Evolutionary conservation across 2,113 vertebrate species (phyloP).

Genomic region (Tringa solitaria): DNA sequence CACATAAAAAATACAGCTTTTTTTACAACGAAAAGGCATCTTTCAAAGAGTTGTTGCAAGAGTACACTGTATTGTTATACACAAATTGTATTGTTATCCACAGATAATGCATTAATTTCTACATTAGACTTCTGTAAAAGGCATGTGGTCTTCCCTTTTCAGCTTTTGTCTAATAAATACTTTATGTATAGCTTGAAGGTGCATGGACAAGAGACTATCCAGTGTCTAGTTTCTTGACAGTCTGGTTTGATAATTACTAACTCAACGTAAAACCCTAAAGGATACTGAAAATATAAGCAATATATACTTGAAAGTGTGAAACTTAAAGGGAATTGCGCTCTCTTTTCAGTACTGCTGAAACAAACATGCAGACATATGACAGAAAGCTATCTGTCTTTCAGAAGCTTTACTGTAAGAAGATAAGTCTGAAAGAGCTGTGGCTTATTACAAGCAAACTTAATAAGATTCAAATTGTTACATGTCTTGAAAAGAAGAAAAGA

Average conservation of each 20-base stretch:
- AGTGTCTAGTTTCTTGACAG: slow-evolving; percentile 8
- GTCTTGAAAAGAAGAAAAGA: slow-evolving; percentile 11
- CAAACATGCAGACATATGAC: neutral
- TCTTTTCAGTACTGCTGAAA: neutral
- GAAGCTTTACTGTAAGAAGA: neutral
- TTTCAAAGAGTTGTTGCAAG: neutral
- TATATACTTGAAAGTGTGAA: neutral
- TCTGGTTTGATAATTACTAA: slow-evolving; percentile 33
- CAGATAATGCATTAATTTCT: neutral
- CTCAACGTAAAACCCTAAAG: neutral
- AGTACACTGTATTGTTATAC: neutral
- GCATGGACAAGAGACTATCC: neutral
- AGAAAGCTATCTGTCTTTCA: neutral
- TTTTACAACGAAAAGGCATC: neutral
- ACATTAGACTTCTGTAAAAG: slow-evolving; percentile 19
- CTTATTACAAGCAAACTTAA: slow-evolving; percentile 29
- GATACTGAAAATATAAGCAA: neutral
- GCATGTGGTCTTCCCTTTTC: neutral
- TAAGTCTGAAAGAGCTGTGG: neutral
- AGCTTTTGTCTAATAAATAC: slow-evolving; percentile 42
- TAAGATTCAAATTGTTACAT: slow-evolving; percentile 25
- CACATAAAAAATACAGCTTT: neutral
- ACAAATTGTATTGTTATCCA: neutral
- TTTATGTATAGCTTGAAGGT: slow-evolving; percentile 39
- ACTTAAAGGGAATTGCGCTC: neutral